Evolutionary conservation across 2,888 invertebrate species (phyloP).

Genomic region (Polydesmus complanatus): DNA sequence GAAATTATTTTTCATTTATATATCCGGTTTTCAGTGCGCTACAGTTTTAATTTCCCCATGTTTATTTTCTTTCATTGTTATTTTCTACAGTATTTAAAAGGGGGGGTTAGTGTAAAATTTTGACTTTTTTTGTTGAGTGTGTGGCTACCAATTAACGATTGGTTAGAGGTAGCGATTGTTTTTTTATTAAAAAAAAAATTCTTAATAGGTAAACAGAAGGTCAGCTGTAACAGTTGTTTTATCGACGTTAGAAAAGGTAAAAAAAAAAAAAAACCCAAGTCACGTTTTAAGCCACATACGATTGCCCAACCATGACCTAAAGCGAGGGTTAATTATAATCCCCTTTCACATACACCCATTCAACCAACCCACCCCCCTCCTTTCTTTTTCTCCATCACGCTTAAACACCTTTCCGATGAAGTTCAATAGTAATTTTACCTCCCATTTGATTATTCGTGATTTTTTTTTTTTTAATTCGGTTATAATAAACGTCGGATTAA

Average conservation of each 20-base stretch:
- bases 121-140: no score
- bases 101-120: no score
- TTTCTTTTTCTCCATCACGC: background rate
- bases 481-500: background rate
- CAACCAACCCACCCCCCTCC: background rate
- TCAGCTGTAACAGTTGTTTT: background rate
- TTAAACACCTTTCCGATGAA: no score
- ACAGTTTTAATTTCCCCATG: no score
- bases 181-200: background rate
- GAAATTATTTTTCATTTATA: no score
- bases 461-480: background rate
- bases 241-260: no score
- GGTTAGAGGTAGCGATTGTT: no score
- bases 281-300: background rate
- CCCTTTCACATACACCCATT: background rate
- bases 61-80: no score
- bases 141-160: no score
- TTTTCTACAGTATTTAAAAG: no score
- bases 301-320: background rate
- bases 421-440: background rate
- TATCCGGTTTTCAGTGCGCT: no score
- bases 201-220: background rate
- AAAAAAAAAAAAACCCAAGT: no score
- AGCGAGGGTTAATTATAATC: background rate
- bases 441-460: background rate